Base-by-base conservation (phyloP, 2,888 invertebrate genomes). In the Ctenicera cuprea region DNA sequence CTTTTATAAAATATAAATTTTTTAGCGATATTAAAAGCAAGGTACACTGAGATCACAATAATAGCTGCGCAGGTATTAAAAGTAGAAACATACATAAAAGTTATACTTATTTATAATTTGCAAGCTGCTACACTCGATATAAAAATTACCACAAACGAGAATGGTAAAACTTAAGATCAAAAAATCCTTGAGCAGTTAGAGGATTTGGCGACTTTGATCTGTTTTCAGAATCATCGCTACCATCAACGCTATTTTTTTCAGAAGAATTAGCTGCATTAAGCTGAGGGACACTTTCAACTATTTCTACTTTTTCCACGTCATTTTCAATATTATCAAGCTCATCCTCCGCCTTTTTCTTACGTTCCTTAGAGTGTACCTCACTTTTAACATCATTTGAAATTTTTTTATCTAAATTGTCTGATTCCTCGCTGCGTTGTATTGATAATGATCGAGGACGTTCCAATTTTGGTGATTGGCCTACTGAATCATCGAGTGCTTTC, bases 131-230 rank as follows among this genome's bases (percentile, higher is more conserved):
- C 14, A 38, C 12, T 59, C 38, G 20, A 4, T 59, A 59, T 59
- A 18, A 14, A n/a, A 67, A 50, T 73, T 92, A 94, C 94, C 94
- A 94, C 80, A 94, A 88, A 80, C 92, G 92, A 81, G 93, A 94
- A 86, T 94, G 94, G 86, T 93, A 93, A 87, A 93, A 94, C 84
- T 94, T 94, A 50, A 94, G 89, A 87, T 94, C 94, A 80, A 94
- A 90, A 85, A 90, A 93, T 50, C 92, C 93, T 81, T 91, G 90
- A 61, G 91, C 91, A 18, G 93, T 92, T 61, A 87, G 80, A 77
- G 87, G 86, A 80, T 85, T 86, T 38, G 87, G 85, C 43, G 85
- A 85, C 74, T 87, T 87, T 71, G 83, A 85, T 38, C 78, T 50
- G 84, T 82, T 80, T 85, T 85, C 74, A 84, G 83, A 37, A 81